Conservation (phyloP, 2,888 invertebrate genomes). For the Volucella inanis region DNA sequence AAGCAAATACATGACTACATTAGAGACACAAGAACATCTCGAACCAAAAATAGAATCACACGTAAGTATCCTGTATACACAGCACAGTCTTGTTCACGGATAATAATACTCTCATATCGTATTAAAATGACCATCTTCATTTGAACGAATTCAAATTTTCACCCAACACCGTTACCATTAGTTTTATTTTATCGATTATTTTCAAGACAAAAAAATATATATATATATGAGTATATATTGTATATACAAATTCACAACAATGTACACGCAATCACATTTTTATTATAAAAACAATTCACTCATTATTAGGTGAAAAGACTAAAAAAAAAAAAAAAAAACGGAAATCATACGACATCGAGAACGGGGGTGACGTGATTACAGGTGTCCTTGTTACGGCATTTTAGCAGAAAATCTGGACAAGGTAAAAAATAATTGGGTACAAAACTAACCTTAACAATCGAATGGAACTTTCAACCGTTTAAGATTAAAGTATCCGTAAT, state of each 20-base stretch:
- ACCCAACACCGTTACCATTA: conserved; percentile 56
- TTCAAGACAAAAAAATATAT: conserved; percentile 1
- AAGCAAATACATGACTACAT: background rate
- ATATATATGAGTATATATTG: background rate
- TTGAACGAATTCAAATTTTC: conserved; percentile 47
- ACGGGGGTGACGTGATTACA: conserved; percentile 68
- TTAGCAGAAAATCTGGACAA: conserved; percentile 19
- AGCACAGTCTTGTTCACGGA: conserved; percentile 4
- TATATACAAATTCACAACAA: conserved; percentile 23
- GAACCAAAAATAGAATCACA: conserved; percentile 52
- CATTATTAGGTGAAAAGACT: conserved; percentile 1
- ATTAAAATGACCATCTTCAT: conserved; percentile 29
- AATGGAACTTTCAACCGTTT: conserved; percentile 40
- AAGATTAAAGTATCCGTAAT: conserved; percentile 30
- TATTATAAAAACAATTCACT: conserved; percentile 6
- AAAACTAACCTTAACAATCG: conserved; percentile 60
- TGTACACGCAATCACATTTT: conserved; percentile 40
- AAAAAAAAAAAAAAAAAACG: conserved; percentile 18
- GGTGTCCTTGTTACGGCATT: conserved; percentile 59
- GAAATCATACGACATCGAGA: conserved; percentile 24
- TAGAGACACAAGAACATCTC: background rate
- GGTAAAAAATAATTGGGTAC: conserved; percentile 51
- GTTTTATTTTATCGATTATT: conserved; percentile 71
- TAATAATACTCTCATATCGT: conserved; percentile 3
- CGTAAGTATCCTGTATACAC: conserved; percentile 1